Percentiles rank a stretch among this genome's conserved stretches.
phyloP scores from a whole-genome alignment of 2,797 vertebrate genomes.

The Eutrigla gurnardus region DNA sequence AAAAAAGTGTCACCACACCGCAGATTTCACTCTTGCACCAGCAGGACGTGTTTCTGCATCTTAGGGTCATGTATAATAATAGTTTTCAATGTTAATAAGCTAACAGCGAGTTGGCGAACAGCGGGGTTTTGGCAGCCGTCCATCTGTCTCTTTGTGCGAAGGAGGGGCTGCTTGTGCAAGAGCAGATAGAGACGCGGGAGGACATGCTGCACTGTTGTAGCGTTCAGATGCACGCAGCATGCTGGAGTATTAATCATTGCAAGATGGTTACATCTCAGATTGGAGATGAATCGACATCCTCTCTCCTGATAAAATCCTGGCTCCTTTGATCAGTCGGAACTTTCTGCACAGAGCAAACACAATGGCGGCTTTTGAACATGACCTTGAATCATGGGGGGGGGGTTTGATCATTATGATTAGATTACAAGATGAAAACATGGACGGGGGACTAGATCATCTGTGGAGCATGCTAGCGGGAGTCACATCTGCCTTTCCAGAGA shows the following conservation, averaged over 20 bases:
- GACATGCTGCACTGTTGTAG: conserved; percentile 10
- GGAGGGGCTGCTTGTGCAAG: conserved; percentile 27
- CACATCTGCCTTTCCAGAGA: conserved; percentile 19
- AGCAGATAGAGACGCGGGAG: conserved; percentile 7
- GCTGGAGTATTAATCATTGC: neutral
- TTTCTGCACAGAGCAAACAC: neutral
- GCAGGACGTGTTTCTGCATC: conserved; percentile 18
- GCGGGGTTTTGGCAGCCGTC: conserved; percentile 41
- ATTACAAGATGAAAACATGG: conserved; percentile 28
- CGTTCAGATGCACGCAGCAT: conserved; percentile 8
- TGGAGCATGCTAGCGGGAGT: conserved; percentile 4
- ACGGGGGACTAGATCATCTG: conserved; percentile 22
- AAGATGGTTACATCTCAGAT: conserved; percentile 8
- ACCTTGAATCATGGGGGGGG: conserved; percentile 29
- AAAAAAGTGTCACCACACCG: neutral
- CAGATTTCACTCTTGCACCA: conserved; percentile 8
- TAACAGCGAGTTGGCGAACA: conserved; percentile 50
- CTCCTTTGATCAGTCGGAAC: conserved; percentile 6
- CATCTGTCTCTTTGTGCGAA: conserved; percentile 33
- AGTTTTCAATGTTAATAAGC: conserved; percentile 48
- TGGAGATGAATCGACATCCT: conserved; percentile 14
- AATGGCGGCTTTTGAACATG: conserved; percentile 13
- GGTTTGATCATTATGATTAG: conserved; percentile 25
- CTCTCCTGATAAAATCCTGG: neutral
- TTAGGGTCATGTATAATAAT: conserved; percentile 39